phyloP scores from a whole-genome alignment of 2,888 invertebrate species.

The Drosophila kanekoi region DNA sequence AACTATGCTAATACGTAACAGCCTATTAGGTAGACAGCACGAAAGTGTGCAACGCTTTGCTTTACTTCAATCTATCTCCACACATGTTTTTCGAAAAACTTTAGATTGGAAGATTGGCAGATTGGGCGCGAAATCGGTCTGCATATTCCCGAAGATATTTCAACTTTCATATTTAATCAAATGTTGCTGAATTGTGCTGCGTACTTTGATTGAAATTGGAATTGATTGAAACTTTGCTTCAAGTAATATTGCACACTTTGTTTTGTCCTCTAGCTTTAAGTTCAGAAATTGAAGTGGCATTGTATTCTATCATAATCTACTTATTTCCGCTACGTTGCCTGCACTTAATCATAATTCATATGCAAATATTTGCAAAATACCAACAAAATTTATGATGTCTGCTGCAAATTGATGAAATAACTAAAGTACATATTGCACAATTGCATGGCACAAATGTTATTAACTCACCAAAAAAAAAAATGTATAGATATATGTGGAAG shows the following conservation, averaged over 20 bases:
- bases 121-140: too few species aligned
- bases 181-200: too few species aligned
- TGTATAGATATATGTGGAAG: background rate
- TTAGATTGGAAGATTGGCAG: too few species aligned
- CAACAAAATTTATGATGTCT: constrained; percentile 60
- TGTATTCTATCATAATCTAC: constrained; percentile 12
- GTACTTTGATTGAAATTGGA: too few species aligned
- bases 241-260: background rate
- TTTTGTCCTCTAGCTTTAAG: background rate
- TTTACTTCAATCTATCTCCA: too few species aligned
- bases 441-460: constrained; percentile 58
- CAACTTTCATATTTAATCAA: too few species aligned
- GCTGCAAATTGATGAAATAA: constrained; percentile 59
- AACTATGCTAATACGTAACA: too few species aligned
- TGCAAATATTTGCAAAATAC: constrained; percentile 39
- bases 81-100: too few species aligned
- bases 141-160: too few species aligned
- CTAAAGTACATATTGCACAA: constrained; percentile 56
- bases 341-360: constrained; percentile 30
- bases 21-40: too few species aligned
- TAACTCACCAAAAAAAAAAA: constrained; percentile 50
- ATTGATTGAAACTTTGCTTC: too few species aligned
- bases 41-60: too few species aligned
- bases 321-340: background rate
- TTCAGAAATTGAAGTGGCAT: background rate